Evolutionary conservation across 2,113 vertebrate genomes (phyloP).

Genomic region (Oceanites oceanicus): DNA sequence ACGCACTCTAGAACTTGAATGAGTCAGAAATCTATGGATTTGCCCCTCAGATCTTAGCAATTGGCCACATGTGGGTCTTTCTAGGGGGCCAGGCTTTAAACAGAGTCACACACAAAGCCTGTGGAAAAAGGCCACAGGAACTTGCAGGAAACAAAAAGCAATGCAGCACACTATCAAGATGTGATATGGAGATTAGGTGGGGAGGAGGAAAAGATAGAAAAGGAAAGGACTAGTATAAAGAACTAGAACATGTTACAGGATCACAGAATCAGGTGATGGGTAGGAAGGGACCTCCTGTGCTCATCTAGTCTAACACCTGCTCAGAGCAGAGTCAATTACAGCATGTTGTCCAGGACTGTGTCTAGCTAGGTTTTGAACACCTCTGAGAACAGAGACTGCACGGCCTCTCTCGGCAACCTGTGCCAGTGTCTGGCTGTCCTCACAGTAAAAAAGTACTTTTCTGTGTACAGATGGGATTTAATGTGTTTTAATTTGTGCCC

Average conservation of each 20-base stretch:
- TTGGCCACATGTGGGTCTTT: rapidly evolving
- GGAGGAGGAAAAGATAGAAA: background rate
- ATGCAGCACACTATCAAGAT: background rate
- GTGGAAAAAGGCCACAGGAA: background rate
- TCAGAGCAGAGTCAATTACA: background rate
- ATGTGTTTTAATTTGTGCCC: background rate
- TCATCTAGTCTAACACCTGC: background rate
- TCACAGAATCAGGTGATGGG: background rate
- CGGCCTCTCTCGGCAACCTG: background rate
- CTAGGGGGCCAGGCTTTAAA: background rate
- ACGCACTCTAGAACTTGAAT: background rate
- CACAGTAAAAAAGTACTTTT: background rate
- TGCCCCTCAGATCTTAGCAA: background rate
- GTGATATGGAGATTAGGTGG: background rate
- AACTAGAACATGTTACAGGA: background rate
- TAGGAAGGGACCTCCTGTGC: background rate
- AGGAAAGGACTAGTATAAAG: background rate
- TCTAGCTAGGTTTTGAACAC: background rate
- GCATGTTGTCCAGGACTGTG: background rate
- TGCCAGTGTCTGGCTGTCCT: background rate
- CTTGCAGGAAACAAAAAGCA: background rate
- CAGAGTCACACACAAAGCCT: background rate
- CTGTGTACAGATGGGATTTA: background rate
- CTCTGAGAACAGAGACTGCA: background rate
- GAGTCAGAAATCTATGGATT: background rate